phyloP scores from a whole-genome alignment of 2,888 invertebrate genomes.

The Polietes domitor region DNA sequence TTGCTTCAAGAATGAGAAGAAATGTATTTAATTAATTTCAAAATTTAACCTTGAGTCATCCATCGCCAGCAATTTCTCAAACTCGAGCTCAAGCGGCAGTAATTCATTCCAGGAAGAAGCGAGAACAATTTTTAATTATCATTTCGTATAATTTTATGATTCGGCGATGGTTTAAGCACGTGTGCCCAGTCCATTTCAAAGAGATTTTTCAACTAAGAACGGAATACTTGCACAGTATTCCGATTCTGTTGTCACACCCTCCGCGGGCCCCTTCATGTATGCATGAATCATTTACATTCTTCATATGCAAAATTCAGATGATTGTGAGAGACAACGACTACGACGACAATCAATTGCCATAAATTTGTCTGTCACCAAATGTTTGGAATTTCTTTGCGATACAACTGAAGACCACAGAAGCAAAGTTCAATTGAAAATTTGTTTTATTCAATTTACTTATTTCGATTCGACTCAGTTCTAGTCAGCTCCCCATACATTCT shows the following conservation, averaged over 20 bases:
- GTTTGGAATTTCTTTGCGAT: slow-evolving; percentile 56
- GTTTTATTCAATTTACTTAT: slow-evolving; percentile 58
- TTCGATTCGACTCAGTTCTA: background rate
- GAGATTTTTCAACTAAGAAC: slow-evolving; percentile 7
- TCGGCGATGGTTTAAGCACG: background rate
- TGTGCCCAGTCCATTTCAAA: background rate
- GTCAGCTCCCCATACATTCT: background rate
- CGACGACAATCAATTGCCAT: slow-evolving; percentile 44
- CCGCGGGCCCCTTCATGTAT: background rate
- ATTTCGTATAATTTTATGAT: background rate
- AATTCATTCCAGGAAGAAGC: background rate
- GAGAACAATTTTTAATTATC: background rate
- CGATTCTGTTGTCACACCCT: background rate
- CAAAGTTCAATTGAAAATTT: slow-evolving; percentile 66
- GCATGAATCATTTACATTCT: slow-evolving; percentile 54
- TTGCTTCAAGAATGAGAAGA: slow-evolving; percentile 9
- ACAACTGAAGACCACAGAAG: slow-evolving; percentile 21
- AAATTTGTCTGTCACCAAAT: slow-evolving; percentile 20
- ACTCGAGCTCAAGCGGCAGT: background rate
- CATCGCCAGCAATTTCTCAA: slow-evolving; percentile 28
- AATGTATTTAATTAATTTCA: slow-evolving; percentile 42
- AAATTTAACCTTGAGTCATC: slow-evolving; percentile 50
- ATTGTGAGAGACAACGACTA: too few species aligned
- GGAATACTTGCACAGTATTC: too few species aligned
- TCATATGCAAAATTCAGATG: slow-evolving; percentile 8